Conservation (phyloP, 2,888 invertebrate species). For the Sipunculus nudus region DNA sequence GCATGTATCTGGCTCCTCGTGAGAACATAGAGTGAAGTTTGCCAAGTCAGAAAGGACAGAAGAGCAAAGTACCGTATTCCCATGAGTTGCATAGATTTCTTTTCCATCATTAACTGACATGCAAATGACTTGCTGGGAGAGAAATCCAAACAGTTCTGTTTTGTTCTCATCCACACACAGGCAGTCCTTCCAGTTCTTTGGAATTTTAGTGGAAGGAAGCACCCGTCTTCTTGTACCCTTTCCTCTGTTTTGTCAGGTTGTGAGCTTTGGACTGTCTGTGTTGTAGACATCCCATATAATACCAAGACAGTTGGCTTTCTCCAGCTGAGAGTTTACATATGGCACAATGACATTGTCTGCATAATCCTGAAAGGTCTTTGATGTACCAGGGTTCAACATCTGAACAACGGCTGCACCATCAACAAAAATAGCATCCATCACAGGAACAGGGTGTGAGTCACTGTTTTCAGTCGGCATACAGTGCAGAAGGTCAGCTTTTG, state of each 20-base stretch:
- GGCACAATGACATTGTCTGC: not conserved
- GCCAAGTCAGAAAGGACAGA: not conserved
- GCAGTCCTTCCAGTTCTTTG: not conserved
- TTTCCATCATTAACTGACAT: not conserved
- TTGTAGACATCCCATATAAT: not conserved
- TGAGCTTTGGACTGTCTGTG: not conserved
- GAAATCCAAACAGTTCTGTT: not conserved
- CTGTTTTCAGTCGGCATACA: not conserved
- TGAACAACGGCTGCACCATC: slow-evolving; percentile 1
- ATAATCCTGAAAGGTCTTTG: not conserved
- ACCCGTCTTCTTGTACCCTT: not conserved
- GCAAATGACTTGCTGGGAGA: not conserved
- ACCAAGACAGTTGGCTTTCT: not conserved
- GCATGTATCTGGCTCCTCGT: not conserved
- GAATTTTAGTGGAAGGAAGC: not conserved
- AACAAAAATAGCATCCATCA: not conserved
- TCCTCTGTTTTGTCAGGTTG: not conserved
- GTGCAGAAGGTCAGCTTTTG: not conserved
- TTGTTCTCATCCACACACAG: not conserved
- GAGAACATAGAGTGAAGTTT: not conserved
- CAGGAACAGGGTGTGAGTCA: not conserved
- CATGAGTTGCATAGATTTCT: not conserved
- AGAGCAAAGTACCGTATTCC: not conserved
- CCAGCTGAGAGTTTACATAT: not conserved
- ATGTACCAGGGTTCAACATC: not conserved